Conservation (phyloP, 2,113 vertebrate species). For the Cygnus buccinator region DNA sequence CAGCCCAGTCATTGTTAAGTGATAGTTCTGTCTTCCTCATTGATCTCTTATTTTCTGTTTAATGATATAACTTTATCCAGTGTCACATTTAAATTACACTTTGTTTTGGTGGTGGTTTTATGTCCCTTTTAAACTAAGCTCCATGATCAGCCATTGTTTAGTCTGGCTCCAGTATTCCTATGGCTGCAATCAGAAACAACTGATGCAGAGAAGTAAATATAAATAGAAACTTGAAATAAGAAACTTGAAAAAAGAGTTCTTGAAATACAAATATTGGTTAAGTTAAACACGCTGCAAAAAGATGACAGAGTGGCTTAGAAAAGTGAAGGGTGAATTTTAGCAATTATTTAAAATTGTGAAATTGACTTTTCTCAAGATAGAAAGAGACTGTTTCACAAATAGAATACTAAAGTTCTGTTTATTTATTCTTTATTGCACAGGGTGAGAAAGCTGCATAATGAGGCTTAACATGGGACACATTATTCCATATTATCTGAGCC, state of each 20-base stretch:
- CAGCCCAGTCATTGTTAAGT: neutral
- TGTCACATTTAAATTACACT: slow-evolving; percentile 18
- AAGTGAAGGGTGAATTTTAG: neutral
- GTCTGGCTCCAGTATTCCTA: neutral
- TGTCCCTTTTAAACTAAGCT: neutral
- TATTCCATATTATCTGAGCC: neutral
- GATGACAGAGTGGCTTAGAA: neutral
- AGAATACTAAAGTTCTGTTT: neutral
- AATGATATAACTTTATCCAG: neutral
- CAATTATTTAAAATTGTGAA: neutral
- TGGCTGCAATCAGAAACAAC: neutral
- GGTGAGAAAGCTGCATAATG: neutral
- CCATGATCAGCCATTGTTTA: neutral
- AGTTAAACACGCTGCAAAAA: neutral
- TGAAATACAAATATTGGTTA: neutral
- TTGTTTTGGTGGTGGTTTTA: slow-evolving; percentile 2
- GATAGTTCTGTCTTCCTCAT: neutral
- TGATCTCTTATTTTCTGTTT: slow-evolving; percentile 24
- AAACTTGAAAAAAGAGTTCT: neutral
- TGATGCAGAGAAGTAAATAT: neutral
- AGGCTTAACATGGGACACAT: neutral
- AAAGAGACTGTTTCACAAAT: neutral
- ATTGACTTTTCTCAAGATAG: neutral
- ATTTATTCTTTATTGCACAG: neutral
- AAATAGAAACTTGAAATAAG: neutral